These are phyloP conservation scores for Channa argus DNA, from an alignment of 2,113 vertebrate genomes.

Conservation along the genomic window DNA sequence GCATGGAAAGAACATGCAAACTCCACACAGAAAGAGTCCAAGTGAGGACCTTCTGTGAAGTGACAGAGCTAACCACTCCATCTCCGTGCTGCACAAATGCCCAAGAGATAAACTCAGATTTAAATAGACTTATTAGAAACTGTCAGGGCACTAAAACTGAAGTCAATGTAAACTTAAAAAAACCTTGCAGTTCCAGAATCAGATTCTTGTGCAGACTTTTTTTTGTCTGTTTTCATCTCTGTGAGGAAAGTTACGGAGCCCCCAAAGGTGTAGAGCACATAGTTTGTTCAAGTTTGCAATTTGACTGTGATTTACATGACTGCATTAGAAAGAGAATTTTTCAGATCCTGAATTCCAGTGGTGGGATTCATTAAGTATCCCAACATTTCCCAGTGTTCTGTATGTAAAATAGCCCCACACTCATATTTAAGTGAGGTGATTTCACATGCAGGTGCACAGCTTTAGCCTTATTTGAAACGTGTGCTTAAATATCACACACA, in stretches of 20 bases:
- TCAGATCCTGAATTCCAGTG: constrained; percentile 15
- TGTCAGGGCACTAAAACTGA: not conserved
- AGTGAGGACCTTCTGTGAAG: no score
- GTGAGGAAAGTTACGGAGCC: no score
- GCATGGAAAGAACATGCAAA: no score
- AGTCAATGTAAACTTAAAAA: constrained; percentile 19
- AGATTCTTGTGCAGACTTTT: not conserved
- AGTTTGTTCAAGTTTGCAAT: constrained; percentile 4
- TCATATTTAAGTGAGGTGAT: not conserved
- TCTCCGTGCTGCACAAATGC: not conserved
- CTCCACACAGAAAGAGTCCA: no score
- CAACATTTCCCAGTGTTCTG: not conserved
- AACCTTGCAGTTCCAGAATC: not conserved
- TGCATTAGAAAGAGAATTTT: constrained; percentile 12
- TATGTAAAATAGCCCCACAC: constrained; percentile 8
- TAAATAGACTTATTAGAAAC: constrained; percentile 10
- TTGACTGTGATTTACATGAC: constrained; percentile 10
- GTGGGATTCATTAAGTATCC: constrained; percentile 17
- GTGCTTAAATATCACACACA: constrained; percentile 18
- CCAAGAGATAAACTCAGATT: constrained; percentile 4
- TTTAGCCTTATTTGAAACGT: constrained; percentile 19
- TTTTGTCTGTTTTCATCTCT: not conserved
- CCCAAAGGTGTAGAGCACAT: constrained; percentile 2
- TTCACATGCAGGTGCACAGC: constrained; percentile 22
- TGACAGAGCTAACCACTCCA: no score